A percentile compares a stretch with the other conserved stretches of the same genome.
Conservation (phyloP, 2,113 vertebrate genomes). For the Pelusios castaneus region DNA sequence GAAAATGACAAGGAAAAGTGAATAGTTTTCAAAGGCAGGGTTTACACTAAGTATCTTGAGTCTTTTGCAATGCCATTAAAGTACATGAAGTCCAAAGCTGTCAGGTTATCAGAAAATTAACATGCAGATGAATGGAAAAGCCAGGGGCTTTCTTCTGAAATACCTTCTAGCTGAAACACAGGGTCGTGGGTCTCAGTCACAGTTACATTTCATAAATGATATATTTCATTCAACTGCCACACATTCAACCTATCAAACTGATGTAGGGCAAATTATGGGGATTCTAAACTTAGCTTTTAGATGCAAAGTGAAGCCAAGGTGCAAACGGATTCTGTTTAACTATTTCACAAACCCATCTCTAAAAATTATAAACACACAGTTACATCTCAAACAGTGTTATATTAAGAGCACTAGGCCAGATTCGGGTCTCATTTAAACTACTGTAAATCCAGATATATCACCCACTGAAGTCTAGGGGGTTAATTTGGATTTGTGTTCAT, state of each 20-base stretch:
- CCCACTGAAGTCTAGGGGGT: background rate
- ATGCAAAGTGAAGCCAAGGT: conserved; percentile 14
- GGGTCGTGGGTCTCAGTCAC: background rate
- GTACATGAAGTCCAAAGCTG: background rate
- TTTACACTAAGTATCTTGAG: background rate
- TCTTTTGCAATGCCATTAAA: background rate
- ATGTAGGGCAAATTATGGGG: background rate
- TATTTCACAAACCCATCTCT: conserved; percentile 24
- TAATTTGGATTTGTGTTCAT: background rate
- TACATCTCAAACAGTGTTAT: no score
- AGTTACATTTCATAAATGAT: background rate
- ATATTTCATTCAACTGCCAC: background rate
- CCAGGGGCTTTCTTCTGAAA: conserved; percentile 12
- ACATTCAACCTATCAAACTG: conserved; percentile 6
- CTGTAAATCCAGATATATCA: background rate
- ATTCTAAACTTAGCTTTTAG: background rate
- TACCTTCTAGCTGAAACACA: background rate
- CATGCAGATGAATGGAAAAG: background rate
- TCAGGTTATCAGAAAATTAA: conserved; percentile 31
- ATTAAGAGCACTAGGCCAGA: background rate
- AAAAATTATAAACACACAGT: no score
- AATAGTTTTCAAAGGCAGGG: background rate
- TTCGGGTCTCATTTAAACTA: background rate
- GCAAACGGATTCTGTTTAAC: conserved; percentile 10
- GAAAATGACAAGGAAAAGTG: background rate